Evolutionary conservation across 2,797 vertebrate species (phyloP), one percentile per base, ranked within the genome.

Genomic region (Notolepis coatsorum): DNA sequence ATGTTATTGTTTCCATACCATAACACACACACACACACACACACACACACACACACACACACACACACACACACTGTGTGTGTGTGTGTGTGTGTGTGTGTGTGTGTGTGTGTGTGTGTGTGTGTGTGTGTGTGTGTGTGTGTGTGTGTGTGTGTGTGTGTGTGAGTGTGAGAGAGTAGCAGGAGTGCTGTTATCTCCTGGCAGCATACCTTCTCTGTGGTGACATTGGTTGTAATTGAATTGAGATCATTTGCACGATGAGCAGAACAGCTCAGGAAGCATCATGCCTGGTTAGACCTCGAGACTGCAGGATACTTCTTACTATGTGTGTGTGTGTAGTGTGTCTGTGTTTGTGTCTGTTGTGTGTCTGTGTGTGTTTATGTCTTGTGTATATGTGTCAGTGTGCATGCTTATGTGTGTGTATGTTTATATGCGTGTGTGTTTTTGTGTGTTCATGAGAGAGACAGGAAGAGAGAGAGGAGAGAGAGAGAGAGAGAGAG

Each of bases 161-260:
- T 42, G 15, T 38, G 63, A 59, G 57, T 27, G 5, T n/a, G 20
- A 46, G 43, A 24, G 43, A 9, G 7, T 1, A 1, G 37, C 37
- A 4, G 9, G 30, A 47, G 25, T 25, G 25, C 3, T 55, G 60
- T 76, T 77, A 76, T 77, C 73, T 58, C 38, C 17, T 20, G 51
- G 45, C 27, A 30, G 35, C 66, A 46, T 52, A 73, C 60, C 48
- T 65, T 53, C 59, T 51, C 41, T 47, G 31, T 50, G 41, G 48
- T 33, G 17, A 63, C 65, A 41, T 61, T 49, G 9, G 57, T 51
- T 68, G 64, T 75, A 72, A 75, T 73, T 75, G 68, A 78, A 73
- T 75, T 58, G 73, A 47, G 31, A 56, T 4, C 23, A 60, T 72
- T 73, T 66, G 52, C 38, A 47, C 56, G 47, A 71, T 61, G 53